These are phyloP conservation scores for Lysandra bellargus DNA, from an alignment of 2,888 invertebrate species.

Conservation along the genomic window DNA sequence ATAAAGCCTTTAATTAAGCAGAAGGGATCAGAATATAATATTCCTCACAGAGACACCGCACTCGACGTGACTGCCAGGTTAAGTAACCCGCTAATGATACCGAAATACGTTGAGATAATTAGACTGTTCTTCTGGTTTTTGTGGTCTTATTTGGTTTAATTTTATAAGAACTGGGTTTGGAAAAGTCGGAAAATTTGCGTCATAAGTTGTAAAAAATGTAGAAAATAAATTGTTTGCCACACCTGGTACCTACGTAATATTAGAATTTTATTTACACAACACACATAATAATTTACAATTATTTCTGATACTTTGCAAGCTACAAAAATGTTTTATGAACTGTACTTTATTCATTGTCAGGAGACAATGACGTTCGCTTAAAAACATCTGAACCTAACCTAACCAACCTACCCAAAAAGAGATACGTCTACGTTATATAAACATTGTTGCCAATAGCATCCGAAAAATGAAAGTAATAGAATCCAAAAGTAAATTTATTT, in stretches of 20 bases:
- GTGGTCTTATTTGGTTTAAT: background rate
- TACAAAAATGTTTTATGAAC: no score
- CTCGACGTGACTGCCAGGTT: conserved; percentile 37
- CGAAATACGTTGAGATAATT: conserved; percentile 2
- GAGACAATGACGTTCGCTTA: no score
- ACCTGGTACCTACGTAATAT: no score
- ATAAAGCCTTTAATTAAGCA: conserved; percentile 36
- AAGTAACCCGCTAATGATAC: conserved; percentile 31
- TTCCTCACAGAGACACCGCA: conserved; percentile 34
- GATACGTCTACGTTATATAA: no score
- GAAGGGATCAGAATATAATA: conserved; percentile 31
- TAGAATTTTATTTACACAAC: no score
- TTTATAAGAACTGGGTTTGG: background rate
- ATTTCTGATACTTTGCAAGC: no score
- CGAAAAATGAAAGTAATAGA: background rate
- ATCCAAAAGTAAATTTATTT: background rate
- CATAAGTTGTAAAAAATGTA: no score
- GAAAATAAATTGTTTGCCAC: no score
- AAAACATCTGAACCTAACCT: no score
- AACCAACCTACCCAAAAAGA: no score
- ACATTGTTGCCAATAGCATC: background rate
- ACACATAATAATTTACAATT: no score
- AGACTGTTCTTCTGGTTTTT: background rate
- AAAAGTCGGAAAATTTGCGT: background rate
- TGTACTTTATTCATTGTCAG: no score